These are phyloP conservation scores for Catharus ustulatus DNA, from an alignment of 2,797 vertebrate species.

Conservation along the genomic window DNA sequence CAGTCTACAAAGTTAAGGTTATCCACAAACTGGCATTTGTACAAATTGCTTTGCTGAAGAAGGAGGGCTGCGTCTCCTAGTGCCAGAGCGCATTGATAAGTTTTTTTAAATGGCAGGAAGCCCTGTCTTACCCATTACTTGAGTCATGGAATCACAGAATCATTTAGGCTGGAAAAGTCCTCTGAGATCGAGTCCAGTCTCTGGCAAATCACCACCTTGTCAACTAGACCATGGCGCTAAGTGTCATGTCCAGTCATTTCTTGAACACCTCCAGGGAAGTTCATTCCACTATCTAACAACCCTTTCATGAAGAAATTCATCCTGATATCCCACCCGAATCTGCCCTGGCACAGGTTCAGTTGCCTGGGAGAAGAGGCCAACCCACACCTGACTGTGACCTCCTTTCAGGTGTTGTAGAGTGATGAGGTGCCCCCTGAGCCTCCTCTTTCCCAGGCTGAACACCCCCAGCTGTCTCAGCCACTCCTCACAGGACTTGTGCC, in stretches of 20 bases:
- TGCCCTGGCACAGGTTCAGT: neutral
- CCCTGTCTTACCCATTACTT: neutral
- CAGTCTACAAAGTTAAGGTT: neutral
- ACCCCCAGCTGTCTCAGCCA: fast-evolving
- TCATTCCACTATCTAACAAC: neutral
- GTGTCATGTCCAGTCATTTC: neutral
- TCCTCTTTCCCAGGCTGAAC: neutral
- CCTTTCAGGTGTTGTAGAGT: neutral
- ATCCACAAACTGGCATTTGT: neutral
- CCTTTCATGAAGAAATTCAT: neutral
- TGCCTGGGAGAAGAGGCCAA: neutral
- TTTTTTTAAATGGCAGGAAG: neutral
- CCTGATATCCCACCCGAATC: neutral
- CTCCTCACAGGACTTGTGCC: fast-evolving
- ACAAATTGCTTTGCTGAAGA: neutral
- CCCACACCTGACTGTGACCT: neutral
- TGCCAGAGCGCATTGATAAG: neutral
- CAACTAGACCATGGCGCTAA: neutral
- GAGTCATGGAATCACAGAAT: neutral
- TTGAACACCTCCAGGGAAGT: neutral
- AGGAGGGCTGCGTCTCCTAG: neutral
- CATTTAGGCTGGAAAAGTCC: neutral
- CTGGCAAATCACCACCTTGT: neutral
- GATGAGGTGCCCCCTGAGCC: fast-evolving
- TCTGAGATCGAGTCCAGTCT: neutral